phyloP scores from a whole-genome alignment of 1,140 invertebrate species.

The Dysdera silvatica region DNA sequence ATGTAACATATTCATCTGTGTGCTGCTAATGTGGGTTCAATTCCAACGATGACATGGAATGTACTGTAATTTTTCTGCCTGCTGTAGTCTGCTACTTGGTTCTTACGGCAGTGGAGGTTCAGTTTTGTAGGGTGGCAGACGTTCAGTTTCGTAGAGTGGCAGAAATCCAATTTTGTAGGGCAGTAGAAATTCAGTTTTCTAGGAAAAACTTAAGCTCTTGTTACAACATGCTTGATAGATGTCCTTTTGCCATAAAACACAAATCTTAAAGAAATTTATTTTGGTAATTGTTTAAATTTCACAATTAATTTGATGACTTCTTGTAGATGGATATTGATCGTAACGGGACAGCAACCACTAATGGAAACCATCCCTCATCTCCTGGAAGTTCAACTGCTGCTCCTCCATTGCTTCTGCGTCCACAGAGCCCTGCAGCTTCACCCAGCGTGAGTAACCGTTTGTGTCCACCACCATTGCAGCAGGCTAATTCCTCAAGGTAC shows the following conservation, averaged over 20 bases:
- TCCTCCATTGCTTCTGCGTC: conserved; percentile 15
- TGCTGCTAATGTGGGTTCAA: too few relatives aligned
- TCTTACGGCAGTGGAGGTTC: too few relatives aligned
- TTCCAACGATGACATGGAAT: too few relatives aligned
- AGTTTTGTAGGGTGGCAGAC: too few relatives aligned
- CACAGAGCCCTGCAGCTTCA: conserved; percentile 16
- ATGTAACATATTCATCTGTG: too few relatives aligned
- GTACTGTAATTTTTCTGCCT: too few relatives aligned
- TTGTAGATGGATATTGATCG: conserved; percentile 16
- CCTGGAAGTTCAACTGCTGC: conserved; percentile 3
- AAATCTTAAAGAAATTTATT: neutral
- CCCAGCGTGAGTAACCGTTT: neutral
- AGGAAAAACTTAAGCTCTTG: too few relatives aligned
- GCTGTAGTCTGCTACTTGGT: too few relatives aligned
- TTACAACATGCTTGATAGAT: too few relatives aligned
- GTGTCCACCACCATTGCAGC: conserved; percentile 19
- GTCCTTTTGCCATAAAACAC: neutral
- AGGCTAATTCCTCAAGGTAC: conserved; percentile 18
- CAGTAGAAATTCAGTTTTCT: too few relatives aligned
- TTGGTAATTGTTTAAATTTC: neutral
- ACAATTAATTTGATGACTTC: neutral
- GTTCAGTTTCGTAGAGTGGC: too few relatives aligned
- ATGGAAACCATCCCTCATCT: conserved; percentile 16
- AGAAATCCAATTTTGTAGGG: too few relatives aligned
- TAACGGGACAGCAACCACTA: conserved; percentile 10